Evolutionary conservation across 2,113 vertebrate genomes (phyloP).

Genomic region (Smithornis capensis): DNA sequence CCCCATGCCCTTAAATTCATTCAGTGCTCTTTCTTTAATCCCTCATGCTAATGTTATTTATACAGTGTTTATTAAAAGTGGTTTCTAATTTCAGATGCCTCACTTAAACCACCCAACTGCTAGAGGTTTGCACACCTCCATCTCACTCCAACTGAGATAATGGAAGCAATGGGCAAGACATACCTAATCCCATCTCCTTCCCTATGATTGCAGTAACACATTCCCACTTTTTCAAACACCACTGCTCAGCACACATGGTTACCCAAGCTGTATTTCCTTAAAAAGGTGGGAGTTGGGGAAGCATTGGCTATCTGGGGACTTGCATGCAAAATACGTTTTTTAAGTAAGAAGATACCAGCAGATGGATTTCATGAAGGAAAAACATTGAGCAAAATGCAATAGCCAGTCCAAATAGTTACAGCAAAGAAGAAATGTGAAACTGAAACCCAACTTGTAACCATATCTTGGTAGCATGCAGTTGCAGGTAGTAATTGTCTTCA

Average conservation of each 20-base stretch:
- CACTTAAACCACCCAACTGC: background rate
- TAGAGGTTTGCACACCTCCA: background rate
- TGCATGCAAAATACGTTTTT: background rate
- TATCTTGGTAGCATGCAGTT: background rate
- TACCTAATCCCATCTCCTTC: background rate
- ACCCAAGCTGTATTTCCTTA: background rate
- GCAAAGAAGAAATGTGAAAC: background rate
- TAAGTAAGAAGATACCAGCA: background rate
- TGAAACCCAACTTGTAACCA: background rate
- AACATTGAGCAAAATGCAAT: background rate
- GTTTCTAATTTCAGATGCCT: slow-evolving; percentile 46
- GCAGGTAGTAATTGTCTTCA: slow-evolving; percentile 3
- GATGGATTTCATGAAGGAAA: slow-evolving; percentile 23
- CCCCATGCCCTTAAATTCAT: slow-evolving; percentile 43
- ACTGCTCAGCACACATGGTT: background rate
- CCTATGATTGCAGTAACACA: background rate
- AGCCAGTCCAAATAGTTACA: background rate
- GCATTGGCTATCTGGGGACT: background rate
- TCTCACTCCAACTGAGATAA: background rate
- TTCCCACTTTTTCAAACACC: background rate
- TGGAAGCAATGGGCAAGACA: background rate
- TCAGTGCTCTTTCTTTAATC: slow-evolving; percentile 19
- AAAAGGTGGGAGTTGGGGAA: background rate
- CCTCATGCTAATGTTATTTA: slow-evolving; percentile 58
- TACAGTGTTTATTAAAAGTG: slow-evolving; percentile 21